Evolutionary conservation across 2,797 vertebrate genomes (phyloP).

Genomic region (Calcarius lapponicus): DNA sequence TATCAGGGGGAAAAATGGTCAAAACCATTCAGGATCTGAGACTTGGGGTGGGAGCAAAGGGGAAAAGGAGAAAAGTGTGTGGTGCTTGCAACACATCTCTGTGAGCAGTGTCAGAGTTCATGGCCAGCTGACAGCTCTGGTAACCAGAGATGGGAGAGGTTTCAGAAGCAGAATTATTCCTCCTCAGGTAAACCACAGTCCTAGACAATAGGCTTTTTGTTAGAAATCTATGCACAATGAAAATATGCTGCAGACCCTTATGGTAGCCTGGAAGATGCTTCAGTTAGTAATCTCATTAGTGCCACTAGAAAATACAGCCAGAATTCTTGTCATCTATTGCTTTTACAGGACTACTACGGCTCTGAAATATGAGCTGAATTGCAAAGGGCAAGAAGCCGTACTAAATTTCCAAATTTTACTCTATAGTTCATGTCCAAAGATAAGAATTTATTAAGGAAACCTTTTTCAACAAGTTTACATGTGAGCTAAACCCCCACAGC

Average conservation of each 20-base stretch:
- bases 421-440: neutral
- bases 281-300: neutral
- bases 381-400: neutral
- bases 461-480: neutral
- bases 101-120: neutral
- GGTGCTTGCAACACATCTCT: neutral
- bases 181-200: neutral
- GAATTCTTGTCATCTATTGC: neutral
- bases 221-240: neutral
- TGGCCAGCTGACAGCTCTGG: neutral
- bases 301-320: neutral
- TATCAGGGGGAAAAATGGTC: neutral
- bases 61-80: neutral
- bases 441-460: neutral
- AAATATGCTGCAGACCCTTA: neutral
- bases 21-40: neutral
- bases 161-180: neutral
- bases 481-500: neutral
- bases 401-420: neutral
- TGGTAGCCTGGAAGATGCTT: neutral
- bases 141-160: neutral
- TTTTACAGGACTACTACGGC: neutral
- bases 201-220: neutral
- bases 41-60: neutral
- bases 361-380: neutral